Percentiles rank a stretch among this genome's conserved stretches.
Conservation (phyloP, 92 coral and sea anemone species). For the Heliopora coerulea region DNA sequence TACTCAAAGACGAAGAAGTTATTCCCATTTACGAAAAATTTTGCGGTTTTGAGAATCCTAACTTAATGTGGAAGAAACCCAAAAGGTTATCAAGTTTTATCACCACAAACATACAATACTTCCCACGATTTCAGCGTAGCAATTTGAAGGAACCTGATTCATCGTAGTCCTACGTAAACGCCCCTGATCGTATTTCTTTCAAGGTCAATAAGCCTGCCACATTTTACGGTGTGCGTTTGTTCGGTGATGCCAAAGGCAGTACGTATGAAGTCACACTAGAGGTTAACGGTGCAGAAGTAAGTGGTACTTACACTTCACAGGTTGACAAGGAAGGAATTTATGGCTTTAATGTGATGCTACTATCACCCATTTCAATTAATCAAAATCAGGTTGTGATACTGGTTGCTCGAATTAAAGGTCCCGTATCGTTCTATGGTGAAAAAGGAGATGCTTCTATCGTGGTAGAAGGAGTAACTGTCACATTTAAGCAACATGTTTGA, state of each 20-base stretch:
- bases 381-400: slow-evolving; percentile 53
- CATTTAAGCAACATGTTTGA: neutral
- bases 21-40: slow-evolving; percentile 36
- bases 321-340: neutral
- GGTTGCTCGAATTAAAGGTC: slow-evolving; percentile 42
- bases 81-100: neutral
- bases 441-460: slow-evolving; percentile 20
- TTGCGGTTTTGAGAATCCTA: slow-evolving; percentile 3
- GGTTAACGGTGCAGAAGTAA: neutral
- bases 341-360: slow-evolving; percentile 74
- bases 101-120: too few relatives aligned
- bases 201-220: slow-evolving; percentile 48
- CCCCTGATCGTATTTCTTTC: slow-evolving; percentile 28
- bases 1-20: slow-evolving; percentile 42
- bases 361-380: slow-evolving; percentile 49
- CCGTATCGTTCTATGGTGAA: slow-evolving; percentile 37
- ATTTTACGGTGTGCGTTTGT: neutral
- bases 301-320: neutral
- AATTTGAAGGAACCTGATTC: too few relatives aligned
- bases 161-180: neutral
- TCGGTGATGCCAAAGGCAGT: neutral
- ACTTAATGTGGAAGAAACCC: neutral
- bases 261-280: neutral
- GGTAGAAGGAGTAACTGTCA: slow-evolving; percentile 32
- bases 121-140: too few relatives aligned